Evolutionary conservation across 2,888 invertebrate genomes (phyloP).

Genomic region (Plebejus anna): DNA sequence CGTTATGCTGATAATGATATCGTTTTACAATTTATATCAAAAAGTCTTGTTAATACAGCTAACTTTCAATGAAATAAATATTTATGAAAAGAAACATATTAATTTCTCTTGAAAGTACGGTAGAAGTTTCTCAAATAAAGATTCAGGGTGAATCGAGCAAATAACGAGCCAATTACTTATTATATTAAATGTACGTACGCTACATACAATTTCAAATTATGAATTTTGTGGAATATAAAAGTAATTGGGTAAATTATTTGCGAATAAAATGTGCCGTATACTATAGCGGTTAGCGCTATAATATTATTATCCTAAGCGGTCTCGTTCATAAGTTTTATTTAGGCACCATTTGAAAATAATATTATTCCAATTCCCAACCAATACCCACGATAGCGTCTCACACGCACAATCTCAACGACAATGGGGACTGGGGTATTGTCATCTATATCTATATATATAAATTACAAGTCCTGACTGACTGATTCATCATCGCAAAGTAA

Average conservation of each 20-base stretch:
- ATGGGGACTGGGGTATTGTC: no score
- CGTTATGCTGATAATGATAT: neutral
- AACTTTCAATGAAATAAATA: neutral
- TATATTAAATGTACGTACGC: neutral
- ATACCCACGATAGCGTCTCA: no score
- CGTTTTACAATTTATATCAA: neutral
- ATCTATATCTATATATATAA: no score
- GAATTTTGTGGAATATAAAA: neutral
- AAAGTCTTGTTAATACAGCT: neutral
- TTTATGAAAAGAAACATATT: neutral
- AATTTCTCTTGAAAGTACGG: neutral
- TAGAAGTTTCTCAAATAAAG: neutral
- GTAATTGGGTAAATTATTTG: neutral
- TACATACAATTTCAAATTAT: constrained; percentile 7
- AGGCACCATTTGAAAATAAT: no score
- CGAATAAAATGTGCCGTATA: neutral
- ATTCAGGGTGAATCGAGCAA: neutral
- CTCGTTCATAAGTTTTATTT: no score
- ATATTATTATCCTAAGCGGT: neutral
- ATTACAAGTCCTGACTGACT: no score
- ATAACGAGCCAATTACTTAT: constrained; percentile 1
- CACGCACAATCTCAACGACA: no score
- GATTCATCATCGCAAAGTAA: no score
- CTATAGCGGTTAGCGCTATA: neutral
- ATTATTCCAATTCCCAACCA: no score